A percentile compares a stretch with the other conserved stretches of the same genome.
Conservation (phyloP, 2,888 invertebrate genomes). For the Megastigmus dorsalis region DNA sequence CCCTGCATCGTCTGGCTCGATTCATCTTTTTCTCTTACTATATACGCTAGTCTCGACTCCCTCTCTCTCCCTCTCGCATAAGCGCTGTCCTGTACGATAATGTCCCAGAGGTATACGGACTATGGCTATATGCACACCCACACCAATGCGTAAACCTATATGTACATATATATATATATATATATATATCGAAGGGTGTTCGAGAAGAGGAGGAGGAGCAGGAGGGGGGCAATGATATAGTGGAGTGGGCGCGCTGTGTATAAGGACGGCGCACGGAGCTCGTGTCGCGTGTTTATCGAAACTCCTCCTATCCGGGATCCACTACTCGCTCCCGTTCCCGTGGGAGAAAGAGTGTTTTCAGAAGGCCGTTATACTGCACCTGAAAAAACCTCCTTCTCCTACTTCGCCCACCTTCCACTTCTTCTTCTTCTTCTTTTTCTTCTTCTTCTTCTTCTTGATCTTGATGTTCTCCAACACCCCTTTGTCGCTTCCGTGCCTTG, state of each 20-base stretch:
- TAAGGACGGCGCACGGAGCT: not conserved
- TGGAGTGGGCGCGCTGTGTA: not conserved
- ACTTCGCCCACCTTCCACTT: not conserved
- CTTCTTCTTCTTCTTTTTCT: not conserved
- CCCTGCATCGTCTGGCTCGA: too few relatives aligned
- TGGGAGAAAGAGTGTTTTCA: conserved; percentile 40
- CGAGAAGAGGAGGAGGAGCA: not conserved
- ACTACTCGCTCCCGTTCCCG: conserved; percentile 24
- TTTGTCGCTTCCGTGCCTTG: conserved; percentile 1
- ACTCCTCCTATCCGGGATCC: conserved; percentile 16
- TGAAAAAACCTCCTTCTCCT: conserved; percentile 21
- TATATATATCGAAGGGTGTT: too few relatives aligned
- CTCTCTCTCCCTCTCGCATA: conserved; percentile 1
- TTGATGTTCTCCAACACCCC: not conserved
- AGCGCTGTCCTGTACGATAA: conserved; percentile 56
- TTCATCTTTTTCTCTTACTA: too few relatives aligned
- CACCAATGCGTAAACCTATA: not conserved
- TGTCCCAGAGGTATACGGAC: conserved; percentile 55
- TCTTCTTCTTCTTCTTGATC: not conserved
- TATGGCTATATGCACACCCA: too few relatives aligned
- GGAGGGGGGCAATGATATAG: not conserved
- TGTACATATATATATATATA: too few relatives aligned
- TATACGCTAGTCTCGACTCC: not conserved
- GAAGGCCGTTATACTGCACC: conserved; percentile 29
- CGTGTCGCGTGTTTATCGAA: conserved; percentile 51